Evolutionary conservation across 2,888 invertebrate genomes (phyloP), one percentile per base, ranked within the genome.

Genomic region (Esperia sulphurella): DNA sequence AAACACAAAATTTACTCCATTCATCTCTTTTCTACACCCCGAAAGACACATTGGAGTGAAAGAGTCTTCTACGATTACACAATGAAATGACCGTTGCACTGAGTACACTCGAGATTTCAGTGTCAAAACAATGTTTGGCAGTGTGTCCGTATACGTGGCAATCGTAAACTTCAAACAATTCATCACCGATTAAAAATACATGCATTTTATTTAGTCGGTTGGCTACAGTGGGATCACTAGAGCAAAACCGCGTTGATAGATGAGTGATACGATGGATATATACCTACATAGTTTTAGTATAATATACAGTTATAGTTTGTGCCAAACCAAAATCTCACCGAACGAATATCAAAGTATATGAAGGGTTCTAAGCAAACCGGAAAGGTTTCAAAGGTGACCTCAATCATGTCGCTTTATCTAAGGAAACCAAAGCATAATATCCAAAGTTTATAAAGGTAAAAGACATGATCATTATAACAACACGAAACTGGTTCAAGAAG

Each of bases 171-270:
- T 44, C 48, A 7, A 42, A 51, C 47, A 21, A 51, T 51, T 51
- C 42, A 51, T 51, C 51, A 51, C 45, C 47, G 45, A 51, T 48
- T 51, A 51, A 51, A 51, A 51, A 51, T 51, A 51, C 46, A 42
- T 30, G 28, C 31, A 31, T 40, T 28, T 45, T 13, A 14, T 8
- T 37, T 21, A 9, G 28, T n/a, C 28, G 12, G 21, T 7, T 5
- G 14, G 31, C 9, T 14, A 14, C 28, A 8, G 14, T 5, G 41
- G 28, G 41, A n/a, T 3, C 44, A 9, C n/a, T 37, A 7, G 33
- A 35, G 29, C 41, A 29, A 6, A 12, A n/a, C 29, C 3, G 41
- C 10, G 41, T 12, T 28, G 41, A 41, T 41, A 14, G 8, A 14
- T 39, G 39, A n/a, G 12, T 39, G 38, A n/a, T 39, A 8, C 38